Percentiles rank a stretch among this genome's conserved stretches.
Evolutionary conservation across 2,113 vertebrate genomes (phyloP).

Genomic region (Tyrannus savana): DNA sequence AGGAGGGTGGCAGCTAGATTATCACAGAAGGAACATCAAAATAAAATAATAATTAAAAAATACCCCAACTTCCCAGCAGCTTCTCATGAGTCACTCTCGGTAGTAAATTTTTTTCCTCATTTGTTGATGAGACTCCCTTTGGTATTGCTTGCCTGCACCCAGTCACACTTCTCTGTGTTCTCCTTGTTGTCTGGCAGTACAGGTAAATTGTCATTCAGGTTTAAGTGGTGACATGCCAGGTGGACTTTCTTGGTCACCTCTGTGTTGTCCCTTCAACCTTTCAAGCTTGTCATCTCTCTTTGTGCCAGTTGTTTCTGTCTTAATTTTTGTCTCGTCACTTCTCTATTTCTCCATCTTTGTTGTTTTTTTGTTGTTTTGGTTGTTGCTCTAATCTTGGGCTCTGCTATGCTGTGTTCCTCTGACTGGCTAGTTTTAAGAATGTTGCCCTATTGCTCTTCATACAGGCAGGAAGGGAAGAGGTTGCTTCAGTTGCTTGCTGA

Average conservation of each 20-base stretch:
- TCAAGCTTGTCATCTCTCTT: background rate
- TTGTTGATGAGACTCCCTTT: background rate
- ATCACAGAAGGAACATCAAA: background rate
- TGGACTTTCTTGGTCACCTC: background rate
- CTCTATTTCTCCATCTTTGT: background rate
- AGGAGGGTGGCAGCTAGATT: too few relatives aligned
- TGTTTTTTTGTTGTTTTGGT: background rate
- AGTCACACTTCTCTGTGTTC: background rate
- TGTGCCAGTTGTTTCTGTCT: background rate
- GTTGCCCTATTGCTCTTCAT: background rate
- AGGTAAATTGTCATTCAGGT: background rate
- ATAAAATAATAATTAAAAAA: background rate
- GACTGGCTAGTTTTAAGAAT: background rate
- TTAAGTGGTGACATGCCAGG: background rate
- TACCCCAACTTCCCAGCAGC: background rate
- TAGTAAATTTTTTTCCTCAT: background rate
- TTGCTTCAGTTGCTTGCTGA: background rate
- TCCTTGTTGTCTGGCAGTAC: background rate
- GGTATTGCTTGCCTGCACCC: background rate
- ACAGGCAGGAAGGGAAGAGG: background rate
- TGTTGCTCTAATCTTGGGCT: background rate
- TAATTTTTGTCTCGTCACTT: background rate
- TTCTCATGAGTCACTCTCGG: background rate
- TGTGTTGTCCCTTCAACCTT: background rate
- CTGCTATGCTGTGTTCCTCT: background rate